Evolutionary conservation across 2,113 vertebrate genomes (phyloP).

Genomic region (Athene noctua): DNA sequence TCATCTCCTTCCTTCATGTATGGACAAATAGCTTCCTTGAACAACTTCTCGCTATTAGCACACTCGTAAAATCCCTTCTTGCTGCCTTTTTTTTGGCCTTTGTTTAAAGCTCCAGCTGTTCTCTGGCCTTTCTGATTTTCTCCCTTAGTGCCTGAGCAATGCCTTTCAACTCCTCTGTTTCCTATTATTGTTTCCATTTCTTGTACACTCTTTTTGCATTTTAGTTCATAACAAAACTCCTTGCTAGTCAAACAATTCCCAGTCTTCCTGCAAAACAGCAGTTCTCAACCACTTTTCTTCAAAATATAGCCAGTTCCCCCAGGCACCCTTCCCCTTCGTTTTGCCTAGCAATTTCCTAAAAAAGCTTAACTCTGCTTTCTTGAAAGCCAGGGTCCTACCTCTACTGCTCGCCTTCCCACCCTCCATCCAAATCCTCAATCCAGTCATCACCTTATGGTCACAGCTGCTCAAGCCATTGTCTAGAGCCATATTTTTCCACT

Average conservation of each 20-base stretch:
- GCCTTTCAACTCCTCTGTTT: neutral
- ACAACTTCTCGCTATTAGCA: neutral
- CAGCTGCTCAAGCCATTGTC: neutral
- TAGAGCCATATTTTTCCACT: neutral
- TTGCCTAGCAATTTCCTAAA: neutral
- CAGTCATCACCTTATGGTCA: neutral
- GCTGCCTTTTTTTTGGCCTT: neutral
- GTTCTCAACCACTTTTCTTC: neutral
- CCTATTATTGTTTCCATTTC: neutral
- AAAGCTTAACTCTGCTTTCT: neutral
- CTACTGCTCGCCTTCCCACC: neutral
- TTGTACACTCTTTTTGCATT: neutral
- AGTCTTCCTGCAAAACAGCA: neutral
- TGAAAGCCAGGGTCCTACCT: neutral
- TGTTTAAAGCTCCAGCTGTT: neutral
- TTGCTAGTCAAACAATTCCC: neutral
- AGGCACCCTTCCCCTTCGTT: neutral
- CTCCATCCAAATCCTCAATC: neutral
- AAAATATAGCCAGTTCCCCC: neutral
- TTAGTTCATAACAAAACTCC: neutral
- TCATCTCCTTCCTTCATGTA: rapidly evolving
- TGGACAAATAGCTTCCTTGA: neutral
- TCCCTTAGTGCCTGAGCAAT: neutral
- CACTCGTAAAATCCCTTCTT: neutral
- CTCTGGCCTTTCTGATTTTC: neutral